Percentiles rank a stretch among this genome's conserved stretches.
phyloP scores from a whole-genome alignment of 2,797 vertebrate species.

The Tarsius wallacei region DNA sequence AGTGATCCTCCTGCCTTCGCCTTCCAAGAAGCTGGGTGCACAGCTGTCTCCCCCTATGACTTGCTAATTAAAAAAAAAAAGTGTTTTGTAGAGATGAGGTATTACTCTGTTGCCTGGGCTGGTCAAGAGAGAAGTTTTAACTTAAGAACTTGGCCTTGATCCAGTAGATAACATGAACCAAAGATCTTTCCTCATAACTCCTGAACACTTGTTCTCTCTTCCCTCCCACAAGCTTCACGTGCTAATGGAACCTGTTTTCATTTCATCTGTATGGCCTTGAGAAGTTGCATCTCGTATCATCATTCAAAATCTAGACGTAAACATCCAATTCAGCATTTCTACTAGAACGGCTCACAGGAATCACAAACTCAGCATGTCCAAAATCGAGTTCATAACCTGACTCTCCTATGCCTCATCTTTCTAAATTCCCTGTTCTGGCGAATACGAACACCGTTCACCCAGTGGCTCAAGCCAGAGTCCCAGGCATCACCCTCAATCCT shows the following conservation, averaged over 20 bases:
- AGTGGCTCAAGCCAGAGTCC: neutral
- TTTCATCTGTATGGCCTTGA: neutral
- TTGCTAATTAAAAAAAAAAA: no score
- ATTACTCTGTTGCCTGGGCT: no score
- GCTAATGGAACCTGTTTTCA: neutral
- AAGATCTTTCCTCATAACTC: neutral
- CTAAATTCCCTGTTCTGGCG: neutral
- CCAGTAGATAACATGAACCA: neutral
- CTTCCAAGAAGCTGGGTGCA: no score
- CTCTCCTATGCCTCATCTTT: neutral
- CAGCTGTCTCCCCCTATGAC: no score
- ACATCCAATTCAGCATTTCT: neutral
- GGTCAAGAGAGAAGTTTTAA: neutral
- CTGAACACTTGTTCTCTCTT: neutral
- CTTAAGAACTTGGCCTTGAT: neutral
- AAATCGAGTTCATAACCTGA: neutral
- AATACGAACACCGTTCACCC: neutral
- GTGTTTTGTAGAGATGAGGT: no score
- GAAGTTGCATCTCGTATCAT: neutral
- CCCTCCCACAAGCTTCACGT: neutral
- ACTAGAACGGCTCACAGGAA: neutral
- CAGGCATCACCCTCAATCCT: neutral
- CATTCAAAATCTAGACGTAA: neutral
- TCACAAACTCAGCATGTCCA: neutral
- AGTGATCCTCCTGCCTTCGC: no score